Conservation (phyloP, 2,797 vertebrate genomes). For the Alfaro cultratus region DNA sequence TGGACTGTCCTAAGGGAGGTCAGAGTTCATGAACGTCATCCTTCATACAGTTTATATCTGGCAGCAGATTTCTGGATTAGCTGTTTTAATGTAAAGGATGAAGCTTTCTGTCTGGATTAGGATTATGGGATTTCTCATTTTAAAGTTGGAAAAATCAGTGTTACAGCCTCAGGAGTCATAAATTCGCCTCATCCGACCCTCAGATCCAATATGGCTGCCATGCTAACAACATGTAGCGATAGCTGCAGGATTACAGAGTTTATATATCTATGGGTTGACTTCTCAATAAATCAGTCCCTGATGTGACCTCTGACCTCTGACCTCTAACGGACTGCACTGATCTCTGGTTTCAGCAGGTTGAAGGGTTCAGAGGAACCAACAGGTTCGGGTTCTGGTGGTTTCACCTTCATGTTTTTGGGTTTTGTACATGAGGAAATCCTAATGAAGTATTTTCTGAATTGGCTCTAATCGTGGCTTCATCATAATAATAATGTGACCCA, state of each 20-base stretch:
- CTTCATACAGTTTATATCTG: too few relatives aligned
- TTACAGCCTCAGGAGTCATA: neutral
- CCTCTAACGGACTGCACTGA: too few relatives aligned
- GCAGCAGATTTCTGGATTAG: neutral
- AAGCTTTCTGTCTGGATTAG: neutral
- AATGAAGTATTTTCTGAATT: neutral
- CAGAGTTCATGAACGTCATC: neutral
- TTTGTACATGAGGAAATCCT: neutral
- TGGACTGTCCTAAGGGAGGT: neutral
- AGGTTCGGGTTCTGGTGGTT: neutral
- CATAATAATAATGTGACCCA: neutral
- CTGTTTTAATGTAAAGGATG: neutral
- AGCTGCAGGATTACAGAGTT: neutral
- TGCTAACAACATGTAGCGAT: neutral
- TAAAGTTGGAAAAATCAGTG: neutral
- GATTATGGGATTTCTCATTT: neutral
- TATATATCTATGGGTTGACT: neutral
- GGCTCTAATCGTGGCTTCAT: neutral
- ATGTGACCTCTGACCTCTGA: neutral
- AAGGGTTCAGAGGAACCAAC: neutral
- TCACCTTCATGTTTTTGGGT: neutral
- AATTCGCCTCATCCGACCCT: neutral
- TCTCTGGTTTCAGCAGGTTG: neutral
- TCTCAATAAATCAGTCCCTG: neutral
- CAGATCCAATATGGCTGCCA: neutral